Conservation (phyloP, 2,888 invertebrate species). For the Unio pictorum region DNA sequence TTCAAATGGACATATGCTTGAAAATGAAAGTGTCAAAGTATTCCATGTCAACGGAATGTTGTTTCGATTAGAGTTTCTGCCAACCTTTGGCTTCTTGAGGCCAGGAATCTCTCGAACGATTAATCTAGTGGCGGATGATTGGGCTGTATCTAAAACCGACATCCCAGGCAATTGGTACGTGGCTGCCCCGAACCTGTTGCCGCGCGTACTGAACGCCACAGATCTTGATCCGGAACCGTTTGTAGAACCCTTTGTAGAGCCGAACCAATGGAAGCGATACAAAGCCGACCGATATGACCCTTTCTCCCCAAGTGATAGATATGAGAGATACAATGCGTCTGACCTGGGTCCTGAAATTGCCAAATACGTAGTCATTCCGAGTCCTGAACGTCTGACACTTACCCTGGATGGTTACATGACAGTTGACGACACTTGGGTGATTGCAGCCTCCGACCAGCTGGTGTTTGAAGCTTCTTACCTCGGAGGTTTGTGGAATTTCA, state of each 20-base stretch:
- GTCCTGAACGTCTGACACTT: constrained; percentile 24
- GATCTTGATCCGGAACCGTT: constrained; percentile 42
- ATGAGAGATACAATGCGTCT: constrained; percentile 28
- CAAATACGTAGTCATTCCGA: constrained; percentile 37
- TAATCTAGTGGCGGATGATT: constrained; percentile 47
- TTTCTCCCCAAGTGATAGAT: constrained; percentile 47
- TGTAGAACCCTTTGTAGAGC: constrained; percentile 42
- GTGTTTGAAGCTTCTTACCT: constrained; percentile 39
- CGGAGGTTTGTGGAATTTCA: constrained; percentile 26
- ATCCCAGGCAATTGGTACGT: constrained; percentile 56
- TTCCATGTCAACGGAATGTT: constrained; percentile 54
- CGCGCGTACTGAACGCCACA: constrained; percentile 35
- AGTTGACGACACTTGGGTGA: constrained; percentile 40
- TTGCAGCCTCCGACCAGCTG: constrained; percentile 26
- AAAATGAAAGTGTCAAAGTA: constrained; percentile 37
- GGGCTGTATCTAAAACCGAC: constrained; percentile 54
- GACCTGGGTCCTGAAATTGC: constrained; percentile 20
- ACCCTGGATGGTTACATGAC: constrained; percentile 13
- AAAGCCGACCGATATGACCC: constrained; percentile 48
- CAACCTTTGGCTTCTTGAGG: constrained; percentile 35
- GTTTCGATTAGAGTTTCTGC: constrained; percentile 46
- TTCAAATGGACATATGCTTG: constrained; percentile 28
- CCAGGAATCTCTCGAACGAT: constrained; percentile 36
- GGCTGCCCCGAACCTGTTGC: constrained; percentile 26
- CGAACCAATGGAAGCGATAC: constrained; percentile 54